phyloP scores from a whole-genome alignment of 2,888 invertebrate species.

The Campoplex capitator region DNA sequence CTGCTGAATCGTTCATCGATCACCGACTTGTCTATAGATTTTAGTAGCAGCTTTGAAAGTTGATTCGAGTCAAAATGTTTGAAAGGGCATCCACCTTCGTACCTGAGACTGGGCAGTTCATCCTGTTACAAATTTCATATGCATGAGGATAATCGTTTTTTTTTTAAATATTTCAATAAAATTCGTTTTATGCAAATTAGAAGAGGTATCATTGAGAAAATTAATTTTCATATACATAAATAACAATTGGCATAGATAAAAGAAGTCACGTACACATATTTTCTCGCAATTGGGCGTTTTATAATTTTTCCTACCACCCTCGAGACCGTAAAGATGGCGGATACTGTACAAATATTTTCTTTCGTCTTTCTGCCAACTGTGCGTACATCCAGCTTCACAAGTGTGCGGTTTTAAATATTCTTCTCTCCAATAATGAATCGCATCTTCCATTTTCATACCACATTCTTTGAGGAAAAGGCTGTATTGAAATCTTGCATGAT shows the following conservation, averaged over 20 bases:
- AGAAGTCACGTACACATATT: constrained; percentile 86
- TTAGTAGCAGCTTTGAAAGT: constrained; percentile 78
- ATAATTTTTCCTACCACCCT: constrained; percentile 88
- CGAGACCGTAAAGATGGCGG: constrained; percentile 90
- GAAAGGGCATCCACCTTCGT: constrained; percentile 89
- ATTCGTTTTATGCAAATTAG: background rate
- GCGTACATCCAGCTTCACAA: constrained; percentile 86
- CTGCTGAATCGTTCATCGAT: constrained; percentile 71
- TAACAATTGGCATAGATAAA: no score
- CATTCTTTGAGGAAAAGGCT: constrained; percentile 90
- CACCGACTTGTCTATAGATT: constrained; percentile 51
- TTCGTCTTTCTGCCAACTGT: constrained; percentile 88
- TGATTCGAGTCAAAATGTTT: constrained; percentile 86
- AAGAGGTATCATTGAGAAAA: background rate
- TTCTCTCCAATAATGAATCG: constrained; percentile 88
- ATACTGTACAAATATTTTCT: constrained; percentile 89
- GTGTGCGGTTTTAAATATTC: constrained; percentile 87
- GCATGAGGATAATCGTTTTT: no score
- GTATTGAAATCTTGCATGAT: constrained; percentile 88
- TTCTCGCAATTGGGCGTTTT: constrained; percentile 86
- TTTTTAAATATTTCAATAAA: background rate
- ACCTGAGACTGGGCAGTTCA: constrained; percentile 82
- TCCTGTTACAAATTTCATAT: constrained; percentile 74
- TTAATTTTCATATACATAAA: no score
- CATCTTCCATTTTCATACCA: constrained; percentile 88